Evolutionary conservation across 2,797 vertebrate species (phyloP), one percentile per base, ranked within the genome.

Genomic region (Tokudaia muenninki): DNA sequence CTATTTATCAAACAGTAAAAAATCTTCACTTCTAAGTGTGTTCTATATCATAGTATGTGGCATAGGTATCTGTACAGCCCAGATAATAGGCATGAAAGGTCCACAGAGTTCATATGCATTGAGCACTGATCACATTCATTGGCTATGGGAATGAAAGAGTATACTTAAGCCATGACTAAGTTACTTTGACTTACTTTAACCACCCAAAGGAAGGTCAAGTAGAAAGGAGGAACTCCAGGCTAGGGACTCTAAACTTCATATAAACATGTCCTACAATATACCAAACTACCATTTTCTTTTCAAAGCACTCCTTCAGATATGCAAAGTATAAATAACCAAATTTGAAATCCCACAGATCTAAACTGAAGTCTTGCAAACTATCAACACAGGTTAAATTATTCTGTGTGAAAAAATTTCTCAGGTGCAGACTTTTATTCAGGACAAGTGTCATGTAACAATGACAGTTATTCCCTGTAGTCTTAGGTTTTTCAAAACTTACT

Each of bases 251-350:
- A 50, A 82, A 70, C 1, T 78, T 79, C 34, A 94, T 87, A 67
- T 50, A 75, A 78, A 67, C 14, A 37, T 24, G 74, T 57, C 14
- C 47, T 52, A 83, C n/a, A 82, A 61, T 75, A 0, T 77, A 12
- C 8, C 82, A 79, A 78, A 70, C 10, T 92, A 31, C 0, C 0
- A 80, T 87, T 92, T 84, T 67, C 52, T 41, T 55, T 41, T 72
- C 37, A 87, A 91, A 77, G 29, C 16, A 59, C 74, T 89, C 11
- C 13, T 96, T 63, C 52, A 87, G 61, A n/a, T 92, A 29, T 90
- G 12, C 90, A 95, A 91, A 1, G 0, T 50, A 57, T 41, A 92
- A 74, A 44, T 79, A 26, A 34, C 22, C 31, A 59, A 7, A 2
- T 75, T n/a, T 47, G 41, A 89, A 41, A 91, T 11, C 22, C 22